Evolutionary conservation across 2,113 vertebrate genomes (phyloP), one percentile per base, ranked within the genome.

Genomic region (Peromyscus californicus): DNA sequence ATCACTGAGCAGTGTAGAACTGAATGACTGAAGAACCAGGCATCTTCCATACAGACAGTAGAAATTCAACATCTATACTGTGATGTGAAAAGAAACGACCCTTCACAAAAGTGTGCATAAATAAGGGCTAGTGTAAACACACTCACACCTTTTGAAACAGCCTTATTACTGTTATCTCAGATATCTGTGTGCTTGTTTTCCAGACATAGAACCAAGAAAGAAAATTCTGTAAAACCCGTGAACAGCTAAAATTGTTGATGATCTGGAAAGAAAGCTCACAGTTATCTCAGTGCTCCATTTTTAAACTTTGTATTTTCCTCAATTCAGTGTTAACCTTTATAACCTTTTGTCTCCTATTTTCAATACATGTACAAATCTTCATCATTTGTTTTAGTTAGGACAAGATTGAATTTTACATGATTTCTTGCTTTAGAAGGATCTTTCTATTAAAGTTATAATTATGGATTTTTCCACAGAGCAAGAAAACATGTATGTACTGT

Each of bases 271-370:
- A 79, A 57, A 39, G 5, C 17, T 89, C 8, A 79, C 7, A 61
- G 7, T 39, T 42, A 19, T 76, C 10, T 88, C 22, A 51, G 5
- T 57, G 36, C 12, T 70, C 0, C 1, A 83, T 67, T 15, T 15
- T 95, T 45, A 80, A 63, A 63, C 61, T 61, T 63, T 95, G 94
- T 59, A 69, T 97, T 12, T 17, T 51, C 51, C 65, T 98, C 93
- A 93, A 75, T 84, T 70, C 91, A 29, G 9, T 39, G 59, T 8
- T 70, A 74, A 90, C 82, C 61, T 79, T 42, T 95, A 48, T 93
- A 89, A 26, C 19, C 5, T 91, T 92, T 94, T 65, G 1, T 26
- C 97, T 98, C 88, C 11, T 11, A 93, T 91, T 6, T 1, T 92
- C 7, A 79, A 39, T 85, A 94, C 11, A 45, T 1, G 91, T 9